phyloP scores from a whole-genome alignment of 2,113 vertebrate species.

The Isurus oxyrinchus region DNA sequence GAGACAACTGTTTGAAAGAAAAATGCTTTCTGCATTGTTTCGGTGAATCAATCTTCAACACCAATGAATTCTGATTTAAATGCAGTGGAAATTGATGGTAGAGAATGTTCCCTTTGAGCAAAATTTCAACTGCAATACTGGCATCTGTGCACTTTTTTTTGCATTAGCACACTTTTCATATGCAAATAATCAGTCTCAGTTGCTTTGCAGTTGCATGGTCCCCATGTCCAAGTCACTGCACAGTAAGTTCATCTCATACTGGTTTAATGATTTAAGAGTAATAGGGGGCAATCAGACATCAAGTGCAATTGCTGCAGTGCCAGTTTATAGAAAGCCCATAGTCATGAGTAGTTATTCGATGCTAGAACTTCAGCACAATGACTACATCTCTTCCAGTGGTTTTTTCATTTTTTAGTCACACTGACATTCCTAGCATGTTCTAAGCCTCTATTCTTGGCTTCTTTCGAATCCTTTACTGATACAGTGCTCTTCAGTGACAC shows the following conservation, averaged over 20 bases:
- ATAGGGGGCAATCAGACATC: background rate
- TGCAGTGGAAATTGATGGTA: background rate
- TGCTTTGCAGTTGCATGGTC: background rate
- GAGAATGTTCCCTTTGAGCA: background rate
- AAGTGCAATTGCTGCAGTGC: background rate
- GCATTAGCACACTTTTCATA: background rate
- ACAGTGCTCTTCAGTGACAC: background rate
- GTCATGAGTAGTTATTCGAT: background rate
- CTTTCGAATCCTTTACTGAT: background rate
- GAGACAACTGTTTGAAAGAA: background rate
- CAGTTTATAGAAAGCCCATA: background rate
- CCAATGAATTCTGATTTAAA: slow-evolving; percentile 6
- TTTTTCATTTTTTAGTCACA: background rate
- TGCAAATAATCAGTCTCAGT: background rate
- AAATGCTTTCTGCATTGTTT: background rate
- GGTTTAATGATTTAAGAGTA: background rate
- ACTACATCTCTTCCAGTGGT: background rate
- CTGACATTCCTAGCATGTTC: background rate
- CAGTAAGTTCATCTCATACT: background rate
- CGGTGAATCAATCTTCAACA: background rate
- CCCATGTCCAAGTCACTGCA: background rate
- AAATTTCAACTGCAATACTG: background rate
- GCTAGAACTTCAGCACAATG: background rate
- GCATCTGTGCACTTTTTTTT: background rate
- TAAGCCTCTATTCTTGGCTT: background rate